Base-by-base conservation (phyloP, 2,888 invertebrate species). In the Latrodectus hesperus region DNA sequence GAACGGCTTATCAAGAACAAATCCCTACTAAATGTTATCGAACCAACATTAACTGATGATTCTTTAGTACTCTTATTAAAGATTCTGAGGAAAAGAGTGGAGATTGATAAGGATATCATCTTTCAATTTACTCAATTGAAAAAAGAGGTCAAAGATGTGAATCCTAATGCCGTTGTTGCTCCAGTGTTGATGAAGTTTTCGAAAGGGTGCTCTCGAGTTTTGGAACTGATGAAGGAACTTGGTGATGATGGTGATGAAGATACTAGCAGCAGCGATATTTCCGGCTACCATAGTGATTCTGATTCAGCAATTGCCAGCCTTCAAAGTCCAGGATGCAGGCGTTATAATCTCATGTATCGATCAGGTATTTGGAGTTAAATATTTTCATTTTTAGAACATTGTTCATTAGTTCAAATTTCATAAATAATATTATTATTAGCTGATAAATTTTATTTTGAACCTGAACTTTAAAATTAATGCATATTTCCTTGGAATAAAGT, bases 1-100 rank as follows among this genome's bases (percentile, higher is more conserved):
- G 95, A 97, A 90, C 93, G 98, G 1, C 94, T 98, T 81, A 97
- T 98, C 91, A 97, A 97, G 93, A 98, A 98, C 93, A 97, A 97
- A 93, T 96, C 96, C 0, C 93, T 98, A 64, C 93, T 97, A 89
- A 97, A 94, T 90, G 93, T 93, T 11, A 92, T 93, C 16, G 94
- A 94, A 90, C 94, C 97, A 72, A 95, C 96, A 87, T 93, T 97
- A 90, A 96, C 96, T 91, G 96, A 96, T 92, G 95, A 96, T 53
- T 95, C 95, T 5, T 92, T 97, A 90, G 95, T 96, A 91, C 96
- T 96, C 92, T 93, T 98, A 80, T 93, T 97, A 88, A 90, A 93
- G 26, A 93, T 93, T 73, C 93, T 98, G 67, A 95, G 95, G 73
- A 94, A 95, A 49, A 94, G 98, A 89, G 97, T 98, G 72, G 96